These are phyloP conservation scores for Rhyacichthys aspro DNA, from an alignment of 2,797 vertebrate species.

Conservation along the genomic window DNA sequence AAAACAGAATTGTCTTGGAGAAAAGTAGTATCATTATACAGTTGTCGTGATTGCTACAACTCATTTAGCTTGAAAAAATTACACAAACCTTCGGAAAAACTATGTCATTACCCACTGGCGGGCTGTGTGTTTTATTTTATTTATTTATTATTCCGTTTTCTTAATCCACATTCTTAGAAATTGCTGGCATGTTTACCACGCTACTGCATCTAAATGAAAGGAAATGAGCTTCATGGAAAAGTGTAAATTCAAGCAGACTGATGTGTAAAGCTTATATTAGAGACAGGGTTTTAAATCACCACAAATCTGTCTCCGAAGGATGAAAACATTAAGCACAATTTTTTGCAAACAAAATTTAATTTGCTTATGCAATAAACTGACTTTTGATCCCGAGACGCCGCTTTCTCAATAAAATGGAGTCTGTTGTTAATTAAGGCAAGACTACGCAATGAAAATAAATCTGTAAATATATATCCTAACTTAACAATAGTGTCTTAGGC, in stretches of 20 bases:
- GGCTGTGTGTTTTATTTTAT: neutral
- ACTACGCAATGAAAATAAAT: conserved; percentile 54
- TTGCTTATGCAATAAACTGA: conserved; percentile 69
- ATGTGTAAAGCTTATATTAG: conserved; percentile 26
- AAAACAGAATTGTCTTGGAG: too few relatives aligned
- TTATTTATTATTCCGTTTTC: too few relatives aligned
- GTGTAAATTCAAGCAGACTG: conserved; percentile 18
- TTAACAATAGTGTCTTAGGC: conserved; percentile 38
- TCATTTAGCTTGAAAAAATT: neutral
- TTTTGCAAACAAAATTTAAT: conserved; percentile 73
- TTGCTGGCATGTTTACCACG: conserved; percentile 1
- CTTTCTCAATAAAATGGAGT: conserved; percentile 55
- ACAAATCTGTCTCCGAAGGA: conserved; percentile 49
- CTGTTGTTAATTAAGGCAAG: conserved; percentile 53
- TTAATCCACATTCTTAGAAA: neutral
- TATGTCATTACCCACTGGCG: neutral
- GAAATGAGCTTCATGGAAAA: conserved; percentile 15
- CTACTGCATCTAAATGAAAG: conserved; percentile 14
- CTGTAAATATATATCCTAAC: conserved; percentile 36
- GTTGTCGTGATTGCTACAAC: neutral
- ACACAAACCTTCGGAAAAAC: neutral
- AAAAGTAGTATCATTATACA: too few relatives aligned
- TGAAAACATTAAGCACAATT: conserved; percentile 57
- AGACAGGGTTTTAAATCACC: conserved; percentile 46
- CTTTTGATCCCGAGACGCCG: conserved; percentile 55